Evolutionary conservation across 2,888 invertebrate species (phyloP), one percentile per base, ranked within the genome.

Genomic region (Drosophila conformis): DNA sequence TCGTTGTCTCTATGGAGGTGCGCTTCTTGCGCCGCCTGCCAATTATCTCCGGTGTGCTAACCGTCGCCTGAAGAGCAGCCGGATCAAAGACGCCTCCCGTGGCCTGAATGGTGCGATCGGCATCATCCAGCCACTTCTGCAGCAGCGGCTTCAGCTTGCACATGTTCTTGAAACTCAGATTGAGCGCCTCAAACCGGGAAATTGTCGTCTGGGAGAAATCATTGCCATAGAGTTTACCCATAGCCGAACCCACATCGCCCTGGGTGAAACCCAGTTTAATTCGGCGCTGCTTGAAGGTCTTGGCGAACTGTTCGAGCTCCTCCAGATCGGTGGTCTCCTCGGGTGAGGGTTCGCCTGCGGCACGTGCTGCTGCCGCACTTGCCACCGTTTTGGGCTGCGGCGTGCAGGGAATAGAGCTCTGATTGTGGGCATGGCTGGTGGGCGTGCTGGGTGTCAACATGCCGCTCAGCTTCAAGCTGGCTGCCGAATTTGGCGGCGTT

Each of bases 131-230:
- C 99, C 99, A 99, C 94, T 99, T 98, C 93, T 99, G 98, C 67
- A 99, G 95, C 79, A 99, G 94, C 33, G 99, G 99, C 94, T 99
- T 99, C 92, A 99, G 94, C 93, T 99, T 99, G 95, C 99, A 99
- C 99, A 99, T 99, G 94, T 99, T 99, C 94, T 99, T 99, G 94
- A 99, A 99, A 92, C 99, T 99, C 80, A 99, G 95, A 94, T 99
- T 99, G 78, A 99, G 94, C 29, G 99, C 99, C 94, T 99, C 99
- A 93, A 99, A 99, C 93, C 99, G 96, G 73, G 98, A 98, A 92
- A 99, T 99, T 78, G 99, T 99, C 71, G 99, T 99, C 94, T 99
- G 99, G 64, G 99, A 99, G 94, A 99, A 99, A 93, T 99, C 99
- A 94, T 99, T 99, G 76, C 99, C 99, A 93, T 99, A 99, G 57